Percentiles rank a stretch among this genome's conserved stretches.
Conservation (phyloP, 2,113 vertebrate genomes). For the Macquaria ambigua region DNA sequence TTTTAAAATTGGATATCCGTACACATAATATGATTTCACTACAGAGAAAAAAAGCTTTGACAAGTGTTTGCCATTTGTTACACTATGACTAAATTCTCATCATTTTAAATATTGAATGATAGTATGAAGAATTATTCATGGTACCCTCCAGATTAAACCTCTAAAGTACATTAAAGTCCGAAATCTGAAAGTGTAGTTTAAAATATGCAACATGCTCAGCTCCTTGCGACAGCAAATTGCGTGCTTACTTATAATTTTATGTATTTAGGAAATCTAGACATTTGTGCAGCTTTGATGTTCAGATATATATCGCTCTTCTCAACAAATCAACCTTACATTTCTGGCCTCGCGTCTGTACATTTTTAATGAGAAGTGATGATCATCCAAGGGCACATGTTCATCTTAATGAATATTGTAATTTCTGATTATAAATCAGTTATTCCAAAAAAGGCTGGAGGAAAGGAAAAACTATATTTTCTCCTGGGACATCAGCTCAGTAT, state of each 20-base stretch:
- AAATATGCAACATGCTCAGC: conserved; percentile 45
- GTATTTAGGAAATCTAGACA: conserved; percentile 43
- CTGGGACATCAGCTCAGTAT: background rate
- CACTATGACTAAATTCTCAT: background rate
- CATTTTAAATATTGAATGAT: conserved; percentile 33
- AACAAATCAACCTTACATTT: conserved; percentile 5
- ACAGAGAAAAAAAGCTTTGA: background rate
- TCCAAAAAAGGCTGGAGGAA: background rate
- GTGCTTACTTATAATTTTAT: conserved; percentile 22
- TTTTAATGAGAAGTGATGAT: conserved; percentile 29
- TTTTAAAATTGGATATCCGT: background rate
- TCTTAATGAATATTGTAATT: conserved; percentile 8
- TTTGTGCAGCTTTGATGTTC: conserved; percentile 27
- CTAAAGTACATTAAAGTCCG: conserved; percentile 25
- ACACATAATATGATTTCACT: background rate
- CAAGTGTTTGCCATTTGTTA: conserved; percentile 20
- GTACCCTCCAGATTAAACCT: conserved; percentile 22
- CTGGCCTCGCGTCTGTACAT: background rate
- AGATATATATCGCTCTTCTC: background rate
- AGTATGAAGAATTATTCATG: conserved; percentile 57
- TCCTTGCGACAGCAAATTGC: conserved; percentile 8
- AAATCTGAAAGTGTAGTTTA: conserved; percentile 40
- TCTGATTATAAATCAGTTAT: background rate
- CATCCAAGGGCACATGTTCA: conserved; percentile 9
- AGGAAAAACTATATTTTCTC: background rate